These are phyloP conservation scores for Antedon mediterranea DNA, from an alignment of 53 echinoderm and acorn worm genomes.

Conservation along the genomic window DNA sequence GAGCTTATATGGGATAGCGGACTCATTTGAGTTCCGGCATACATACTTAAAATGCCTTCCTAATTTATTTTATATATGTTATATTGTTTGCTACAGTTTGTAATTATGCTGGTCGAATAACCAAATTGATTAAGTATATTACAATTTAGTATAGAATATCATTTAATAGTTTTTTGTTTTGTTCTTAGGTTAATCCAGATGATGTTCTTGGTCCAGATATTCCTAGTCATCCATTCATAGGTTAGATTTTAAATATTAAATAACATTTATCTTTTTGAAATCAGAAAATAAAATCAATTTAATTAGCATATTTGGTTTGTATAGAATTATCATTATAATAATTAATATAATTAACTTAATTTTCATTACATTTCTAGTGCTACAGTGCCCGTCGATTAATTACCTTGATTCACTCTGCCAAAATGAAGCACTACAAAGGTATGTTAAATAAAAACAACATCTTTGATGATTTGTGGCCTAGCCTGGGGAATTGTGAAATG, in stretches of 20 bases:
- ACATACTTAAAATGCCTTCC: no score
- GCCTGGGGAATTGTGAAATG: no score
- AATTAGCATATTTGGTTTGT: not conserved
- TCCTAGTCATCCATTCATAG: constrained; percentile 43
- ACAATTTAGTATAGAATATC: no score
- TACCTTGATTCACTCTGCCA: not conserved
- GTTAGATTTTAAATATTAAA: constrained; percentile 10
- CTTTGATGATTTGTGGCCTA: no score
- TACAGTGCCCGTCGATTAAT: not conserved
- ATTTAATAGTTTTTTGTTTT: no score
- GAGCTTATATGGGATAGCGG: no score
- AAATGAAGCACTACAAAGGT: not conserved
- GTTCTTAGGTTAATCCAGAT: constrained; percentile 40
- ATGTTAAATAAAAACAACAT: not conserved
- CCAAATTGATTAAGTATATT: no score
- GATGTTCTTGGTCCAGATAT: constrained; percentile 44
- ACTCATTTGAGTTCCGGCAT: no score
- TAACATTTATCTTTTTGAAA: not conserved
- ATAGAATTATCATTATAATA: not conserved
- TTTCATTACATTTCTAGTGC: not conserved
- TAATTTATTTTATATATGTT: no score
- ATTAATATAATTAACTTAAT: not conserved
- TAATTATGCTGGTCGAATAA: no score
- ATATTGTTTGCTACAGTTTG: no score
- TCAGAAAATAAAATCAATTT: not conserved